A percentile compares a stretch with the other conserved stretches of the same genome.
Evolutionary conservation across 2,888 invertebrate genomes (phyloP).

Genomic region (Drosophila pegasa): DNA sequence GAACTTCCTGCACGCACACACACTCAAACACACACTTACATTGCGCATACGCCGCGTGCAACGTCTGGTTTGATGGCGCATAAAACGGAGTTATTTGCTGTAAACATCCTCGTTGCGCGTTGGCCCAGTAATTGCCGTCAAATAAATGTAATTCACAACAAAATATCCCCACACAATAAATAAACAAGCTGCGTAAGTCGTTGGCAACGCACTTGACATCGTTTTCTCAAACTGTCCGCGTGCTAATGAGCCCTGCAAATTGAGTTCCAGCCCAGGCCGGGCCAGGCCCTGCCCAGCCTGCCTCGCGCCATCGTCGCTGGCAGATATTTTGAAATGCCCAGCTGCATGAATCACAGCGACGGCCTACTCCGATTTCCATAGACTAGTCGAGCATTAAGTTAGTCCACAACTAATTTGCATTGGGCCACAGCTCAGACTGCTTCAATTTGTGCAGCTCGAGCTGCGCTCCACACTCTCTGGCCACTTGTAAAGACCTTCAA

Average conservation of each 20-base stretch:
- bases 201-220: constrained; percentile 69
- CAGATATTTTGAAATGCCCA: constrained; percentile 55
- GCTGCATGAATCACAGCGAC: constrained; percentile 52
- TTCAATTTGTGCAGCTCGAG: constrained; percentile 37
- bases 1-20: constrained; percentile 25
- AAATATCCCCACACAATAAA: constrained; percentile 23
- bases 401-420: constrained; percentile 45
- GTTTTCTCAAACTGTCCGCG: constrained; percentile 64
- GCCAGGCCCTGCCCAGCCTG: constrained; percentile 20
- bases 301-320: constrained; percentile 34
- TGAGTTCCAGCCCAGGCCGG: constrained; percentile 30
- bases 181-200: constrained; percentile 26
- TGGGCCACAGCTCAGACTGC: constrained; percentile 34
- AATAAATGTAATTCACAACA: constrained; percentile 46
- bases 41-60: constrained; percentile 46
- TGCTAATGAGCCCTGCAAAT: constrained; percentile 75
- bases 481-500: constrained; percentile 36
- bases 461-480: constrained; percentile 1
- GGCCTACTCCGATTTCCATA: constrained; percentile 29
- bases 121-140: constrained; percentile 46
- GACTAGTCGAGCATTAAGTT: constrained; percentile 9
- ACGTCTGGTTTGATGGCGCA: constrained; percentile 39
- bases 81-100: constrained; percentile 56
- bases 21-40: not conserved
- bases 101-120: constrained; percentile 66